Evolutionary conservation across 2,888 invertebrate species (phyloP), one percentile per base, ranked within the genome.

Genomic region (Callimorpha dominula): DNA sequence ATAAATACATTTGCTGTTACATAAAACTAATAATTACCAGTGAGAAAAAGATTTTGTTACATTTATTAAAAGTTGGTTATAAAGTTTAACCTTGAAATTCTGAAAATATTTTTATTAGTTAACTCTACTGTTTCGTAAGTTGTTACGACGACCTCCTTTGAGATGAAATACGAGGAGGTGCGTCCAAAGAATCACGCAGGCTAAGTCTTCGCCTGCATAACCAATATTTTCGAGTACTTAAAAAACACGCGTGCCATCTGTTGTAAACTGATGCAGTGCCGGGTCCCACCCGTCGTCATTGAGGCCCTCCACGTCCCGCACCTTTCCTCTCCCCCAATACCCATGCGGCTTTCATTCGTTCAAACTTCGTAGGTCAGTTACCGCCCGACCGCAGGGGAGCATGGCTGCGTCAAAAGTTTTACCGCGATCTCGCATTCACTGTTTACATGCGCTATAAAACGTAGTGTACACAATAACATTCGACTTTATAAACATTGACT

Each of bases 311-410:
- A 76, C 87, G 78, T 89, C 90, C 89, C 92, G 86, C 83, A 75
- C 83, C 84, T 83, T 84, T 86, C 88, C 90, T 91, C 88, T 85
- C 87, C 86, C 82, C 86, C 88, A 86, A 91, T 90, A 93, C 92
- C 94, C 95, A 93, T 94, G 94, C 95, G 94, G 95, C 95, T 95
- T 95, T 94, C 94, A 94, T 94, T 94, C 94, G 94, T 95, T 94
- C 94, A 95, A 95, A 95, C 95, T 95, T 96, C 95, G 95, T 95
- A 96, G 96, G 96, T 96, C 96, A 96, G 96, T 96, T 96, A 96
- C 96, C 95, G 96, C 94, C 94, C 94, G 94, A 95, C 95, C 95
- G 93, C 95, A 94, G 92, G 92, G 93, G 95, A 96, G 95, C 89
- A 95, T 95, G 96, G 96, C 94, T 93, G 96, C 93, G 95, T 94